These are phyloP conservation scores for Oceanodroma leucorhoa DNA, from an alignment of 2,797 vertebrate species.

Conservation along the genomic window DNA sequence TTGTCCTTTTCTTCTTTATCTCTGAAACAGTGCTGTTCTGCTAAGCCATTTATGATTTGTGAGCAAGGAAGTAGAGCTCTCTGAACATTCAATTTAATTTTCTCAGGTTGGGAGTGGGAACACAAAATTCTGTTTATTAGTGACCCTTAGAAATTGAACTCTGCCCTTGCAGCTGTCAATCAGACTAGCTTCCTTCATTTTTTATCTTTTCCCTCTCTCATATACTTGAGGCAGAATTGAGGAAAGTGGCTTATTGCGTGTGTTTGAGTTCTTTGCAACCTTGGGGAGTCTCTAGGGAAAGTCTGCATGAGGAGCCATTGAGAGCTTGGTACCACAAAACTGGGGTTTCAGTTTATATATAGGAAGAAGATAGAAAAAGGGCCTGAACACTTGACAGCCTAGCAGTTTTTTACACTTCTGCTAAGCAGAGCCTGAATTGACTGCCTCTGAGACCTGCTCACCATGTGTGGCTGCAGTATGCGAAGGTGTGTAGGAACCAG, in stretches of 20 bases:
- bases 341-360: not conserved
- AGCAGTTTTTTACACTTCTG: not conserved
- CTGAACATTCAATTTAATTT: slow-evolving; percentile 5
- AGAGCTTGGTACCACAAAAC: not conserved
- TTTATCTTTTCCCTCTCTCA: not conserved
- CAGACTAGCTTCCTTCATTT: not conserved
- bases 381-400: not conserved
- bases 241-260: not conserved
- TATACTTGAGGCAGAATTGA: not conserved
- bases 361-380: not conserved
- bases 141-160: not conserved
- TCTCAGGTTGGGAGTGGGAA: not conserved
- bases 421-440: not conserved
- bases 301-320: not conserved
- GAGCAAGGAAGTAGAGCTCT: not conserved
- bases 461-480: not conserved
- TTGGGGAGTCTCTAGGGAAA: not conserved
- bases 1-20: not conserved
- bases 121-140: not conserved
- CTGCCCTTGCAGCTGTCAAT: not conserved
- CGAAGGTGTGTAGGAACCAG: not conserved
- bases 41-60: not conserved
- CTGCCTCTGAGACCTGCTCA: not conserved
- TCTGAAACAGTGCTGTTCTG: not conserved
- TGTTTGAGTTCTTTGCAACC: not conserved